Base-by-base conservation (phyloP, 2,113 vertebrate species). In the Grantiella picta region DNA sequence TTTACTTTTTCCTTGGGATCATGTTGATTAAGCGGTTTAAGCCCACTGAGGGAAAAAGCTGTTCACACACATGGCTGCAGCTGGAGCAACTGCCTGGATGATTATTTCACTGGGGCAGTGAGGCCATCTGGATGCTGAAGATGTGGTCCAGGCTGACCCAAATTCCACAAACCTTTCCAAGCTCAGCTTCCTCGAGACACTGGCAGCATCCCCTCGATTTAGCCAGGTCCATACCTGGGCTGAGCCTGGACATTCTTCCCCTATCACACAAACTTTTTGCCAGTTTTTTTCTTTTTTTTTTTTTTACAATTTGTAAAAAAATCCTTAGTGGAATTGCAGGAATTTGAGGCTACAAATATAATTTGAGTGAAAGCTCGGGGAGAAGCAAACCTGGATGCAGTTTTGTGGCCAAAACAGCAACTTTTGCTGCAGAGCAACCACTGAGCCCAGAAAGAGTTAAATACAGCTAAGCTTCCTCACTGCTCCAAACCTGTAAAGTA, bases 171-270 rank as follows among this genome's bases (percentile, higher is more conserved):
- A 22, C 33, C 50, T 6, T 42, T 28, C 72, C 64, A 65, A 75
- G 72, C 64, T 75, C 77, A 7, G 33, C 65, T 31, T 66, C 73
- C 78, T 76, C 10, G 4, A 63, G 35, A 18, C 18, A 1, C 54
- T 57, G 68, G 75, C 76, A 69, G 50, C 59, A 53, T 19, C 54
- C 29, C 44, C 6, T 0, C 0, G 0, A 9, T 29, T 61, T 14
- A 33, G 20, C 20, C 54, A 27, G n/a, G 17, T 47, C 47, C 68
- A 45, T 15, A 28, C 29, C 23, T 16, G 25, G 14, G 35, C 64
- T 86, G 50, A 57, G 29, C 64, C 76, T 68, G 60, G 69, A 25
- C 10, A 29, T 25, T 11, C 60, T 52, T 10, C 33, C 7, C 24
- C 6, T 21, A 8, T 59, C 12, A 2, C 29, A 68, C 3, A 1